Evolutionary conservation across 92 coral and sea anemone species (phyloP).

Genomic region (Micromussa lordhowensis): DNA sequence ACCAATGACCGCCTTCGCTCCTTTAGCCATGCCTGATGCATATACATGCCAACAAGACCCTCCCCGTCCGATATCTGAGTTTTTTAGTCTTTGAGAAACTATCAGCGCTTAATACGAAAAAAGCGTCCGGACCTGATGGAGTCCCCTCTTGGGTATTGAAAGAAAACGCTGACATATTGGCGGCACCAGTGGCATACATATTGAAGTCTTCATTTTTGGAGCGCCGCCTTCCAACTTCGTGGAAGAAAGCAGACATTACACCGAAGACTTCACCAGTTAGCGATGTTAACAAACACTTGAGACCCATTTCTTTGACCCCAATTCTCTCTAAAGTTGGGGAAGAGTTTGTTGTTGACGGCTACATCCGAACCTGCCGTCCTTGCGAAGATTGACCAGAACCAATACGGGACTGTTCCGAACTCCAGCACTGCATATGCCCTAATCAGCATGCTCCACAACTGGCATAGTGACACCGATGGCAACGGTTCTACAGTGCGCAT

Average conservation of each 20-base stretch:
- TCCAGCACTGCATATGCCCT: background rate
- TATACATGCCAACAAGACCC: no score
- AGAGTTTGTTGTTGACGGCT: background rate
- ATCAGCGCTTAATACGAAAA: no score
- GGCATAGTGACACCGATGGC: no score
- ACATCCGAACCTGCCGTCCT: background rate
- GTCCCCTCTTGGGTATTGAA: background rate
- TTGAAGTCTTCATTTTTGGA: background rate
- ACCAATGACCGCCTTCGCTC: no score
- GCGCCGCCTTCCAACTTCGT: no score
- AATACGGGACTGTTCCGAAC: background rate
- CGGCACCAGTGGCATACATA: background rate
- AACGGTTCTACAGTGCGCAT: no score
- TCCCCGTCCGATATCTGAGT: no score
- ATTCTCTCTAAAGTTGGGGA: background rate
- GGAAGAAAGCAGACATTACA: no score
- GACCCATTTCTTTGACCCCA: background rate
- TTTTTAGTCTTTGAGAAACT: no score
- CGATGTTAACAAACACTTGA: background rate
- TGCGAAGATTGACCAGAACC: no score
- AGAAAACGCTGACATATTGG: background rate
- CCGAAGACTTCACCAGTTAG: no score
- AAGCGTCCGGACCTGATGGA: background rate
- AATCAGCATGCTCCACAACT: background rate
- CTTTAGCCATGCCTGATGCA: no score